These are phyloP conservation scores for Lampropteryx suffumata DNA, from an alignment of 2,888 invertebrate genomes.

Conservation along the genomic window DNA sequence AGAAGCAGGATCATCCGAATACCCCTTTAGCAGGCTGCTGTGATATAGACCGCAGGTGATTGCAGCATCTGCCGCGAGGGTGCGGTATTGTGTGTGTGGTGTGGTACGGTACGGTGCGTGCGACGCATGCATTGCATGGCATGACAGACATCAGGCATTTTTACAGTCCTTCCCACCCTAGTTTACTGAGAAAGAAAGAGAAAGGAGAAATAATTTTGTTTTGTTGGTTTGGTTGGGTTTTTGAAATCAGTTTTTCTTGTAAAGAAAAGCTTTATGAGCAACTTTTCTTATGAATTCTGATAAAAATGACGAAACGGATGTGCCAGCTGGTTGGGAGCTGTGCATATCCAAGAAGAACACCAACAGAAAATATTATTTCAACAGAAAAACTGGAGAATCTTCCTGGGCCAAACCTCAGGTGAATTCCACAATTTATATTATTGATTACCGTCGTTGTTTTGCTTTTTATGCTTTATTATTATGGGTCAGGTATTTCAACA, in stretches of 20 bases:
- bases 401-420: conserved; percentile 76
- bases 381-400: conserved; percentile 73
- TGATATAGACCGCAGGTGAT: too few relatives aligned
- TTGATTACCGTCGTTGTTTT: neutral
- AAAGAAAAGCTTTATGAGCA: conserved; percentile 1
- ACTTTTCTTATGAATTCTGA: conserved; percentile 57
- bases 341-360: conserved; percentile 73
- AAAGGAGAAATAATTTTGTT: neutral
- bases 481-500: too few relatives aligned
- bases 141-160: too few relatives aligned
- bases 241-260: neutral
- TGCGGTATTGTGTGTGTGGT: too few relatives aligned
- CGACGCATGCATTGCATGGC: too few relatives aligned
- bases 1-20: too few relatives aligned
- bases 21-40: too few relatives aligned
- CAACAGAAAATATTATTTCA: conserved; percentile 74
- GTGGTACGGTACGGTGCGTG: too few relatives aligned
- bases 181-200: neutral
- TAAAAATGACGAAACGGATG: conserved; percentile 57
- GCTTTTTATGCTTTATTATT: too few relatives aligned
- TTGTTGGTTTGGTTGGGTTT: conserved; percentile 4
- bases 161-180: too few relatives aligned
- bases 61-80: too few relatives aligned
- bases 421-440: conserved; percentile 35
- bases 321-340: conserved; percentile 77